Evolutionary conservation across 2,888 invertebrate genomes (phyloP), one percentile per base, ranked within the genome.

Genomic region (Ligdia adustata): DNA sequence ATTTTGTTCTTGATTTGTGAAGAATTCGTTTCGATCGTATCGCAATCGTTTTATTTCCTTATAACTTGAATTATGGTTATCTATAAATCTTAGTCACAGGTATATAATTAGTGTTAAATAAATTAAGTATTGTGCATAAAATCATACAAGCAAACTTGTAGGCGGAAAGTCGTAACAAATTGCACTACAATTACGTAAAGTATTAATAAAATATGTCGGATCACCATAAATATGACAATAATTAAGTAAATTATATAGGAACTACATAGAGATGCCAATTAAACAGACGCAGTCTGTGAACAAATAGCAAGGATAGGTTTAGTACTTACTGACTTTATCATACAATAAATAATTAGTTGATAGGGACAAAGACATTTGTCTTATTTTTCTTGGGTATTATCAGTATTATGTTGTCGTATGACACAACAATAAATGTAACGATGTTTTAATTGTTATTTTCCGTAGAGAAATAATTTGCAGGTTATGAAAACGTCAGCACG

Each of bases 221-320:
- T 35, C 20, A 22, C 22, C 11, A 41, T 41, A 33, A 32, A 45
- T 20, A 45, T 33, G 27, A 33, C 28, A 45, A 20, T 32, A 45
- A 39, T 45, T 39, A 45, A 33, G 12, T 28, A 20, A 45, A 45
- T 39, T 39, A 45, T 11, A 37, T 16, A 37, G 44, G 31, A 44
- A 31, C 20, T 20, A 11, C 9, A 24, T 18, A 2, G 31, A 24
- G 9, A 22, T 34, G 14, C 5, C 34, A 34, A 34, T 34, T 34
- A 34, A 34, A 34, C 20, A 33, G 22, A 7, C 9, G 22, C 18
- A 11, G 9, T 9, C 3, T 9, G 11, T 11, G 9, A 27, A 6
- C 9, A 11, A 22, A 22, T 7, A 22, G 22, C n/a, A n/a, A 22
- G n/a, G 22, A 22, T n/a, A n/a, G n/a, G n/a, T n/a, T 7, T 7